Base-by-base conservation (phyloP, 2,797 vertebrate genomes). In the Xerus rutilus region DNA sequence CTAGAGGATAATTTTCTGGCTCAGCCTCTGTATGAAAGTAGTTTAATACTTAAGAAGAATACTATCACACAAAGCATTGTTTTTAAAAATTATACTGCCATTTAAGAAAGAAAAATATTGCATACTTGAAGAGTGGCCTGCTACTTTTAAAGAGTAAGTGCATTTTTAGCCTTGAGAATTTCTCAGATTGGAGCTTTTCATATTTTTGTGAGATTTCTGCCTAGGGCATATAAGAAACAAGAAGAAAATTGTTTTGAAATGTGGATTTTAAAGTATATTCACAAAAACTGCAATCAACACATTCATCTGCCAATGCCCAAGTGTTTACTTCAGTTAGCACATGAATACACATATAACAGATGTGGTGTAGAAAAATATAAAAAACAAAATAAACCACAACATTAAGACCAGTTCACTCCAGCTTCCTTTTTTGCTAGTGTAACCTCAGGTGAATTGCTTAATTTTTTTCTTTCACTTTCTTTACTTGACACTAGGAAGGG, bases 181-280 rank as follows among this genome's bases (percentile, higher is more conserved):
- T 76, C 49, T 79, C 18, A 43, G 12, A 45, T 43, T n/a, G n/a
- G 52, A 43, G 1, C 0, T 49, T 93, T 86, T 64, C 57, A 45
- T 30, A 49, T 32, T 90, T 90, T 86, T 94, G n/a, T 87, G 13
- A 6, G 7, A 77, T 92, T 90, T 92, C 28, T 81, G 5, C 9
- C 9, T 30, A 21, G 15, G 13, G 12, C 5, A 25, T 35, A 14
- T 59, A 82, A 64, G 3, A 64, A 18, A 77, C 4, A 7, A 86
- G 11, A 90, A 79, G 20, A 92, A 79, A 86, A 59, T 73, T 93
- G 49, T 76, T 82, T 86, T 84, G 32, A 93, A 97, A 81, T 91
- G 28, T 92, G 4, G 14, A 91, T 59, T 83, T 82, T 62, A 62
- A 59, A 81, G 3, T 93, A 57, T 89, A 39, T 47, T 89, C 65